Base-by-base conservation (phyloP, 1,140 invertebrate species). In the Zaprionus tsacasi region DNA sequence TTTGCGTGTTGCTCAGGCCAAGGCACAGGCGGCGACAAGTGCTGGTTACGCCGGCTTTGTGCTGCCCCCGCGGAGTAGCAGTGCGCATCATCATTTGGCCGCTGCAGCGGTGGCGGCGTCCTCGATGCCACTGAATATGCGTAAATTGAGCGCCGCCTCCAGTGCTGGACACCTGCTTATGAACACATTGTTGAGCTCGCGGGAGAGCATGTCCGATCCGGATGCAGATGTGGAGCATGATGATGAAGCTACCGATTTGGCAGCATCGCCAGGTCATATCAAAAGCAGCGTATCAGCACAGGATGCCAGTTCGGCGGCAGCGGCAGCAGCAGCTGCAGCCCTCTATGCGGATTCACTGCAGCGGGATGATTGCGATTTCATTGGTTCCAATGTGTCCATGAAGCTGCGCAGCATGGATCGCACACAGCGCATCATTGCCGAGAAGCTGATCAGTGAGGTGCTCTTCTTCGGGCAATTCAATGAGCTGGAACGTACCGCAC, bases 401-500 rank as follows among this genome's bases (percentile, higher is more conserved):
- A 93, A 93, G 56, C 73, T 93, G 33, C 79, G 93, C 6, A 86
- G 90, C 3, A 93, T 93, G 93, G 80, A 91, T 59, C 86, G 91
- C 1, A 91, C 92, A 7, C 93, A 93, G 55, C 71, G 92, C 43
- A 92, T 85, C 56, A 93, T 93, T 63, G 93, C 93, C 27, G 91
- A 93, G 76, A 93, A 92, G 65, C 80, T 93, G 3, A 93, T 93
- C 48, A 88, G 91, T 33, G 92, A 93, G 72, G 88, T 93, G 45
- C 82, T 93, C 57, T 93, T 91, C 78, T 91, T 93, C 70, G 93
- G 93, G 0, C 92, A 93, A 30, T 93, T 93, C 57, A 92, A 91
- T 38, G 91, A 92, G 55, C 74, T 92, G 64, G 91, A 92, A 33
- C 77, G 91, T 2, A 85, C 79, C 1, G 91, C 91, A 6, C 74